Evolutionary conservation across 2,888 invertebrate genomes (phyloP), one percentile per base, ranked within the genome.

Genomic region (Drosophila percnosoma): DNA sequence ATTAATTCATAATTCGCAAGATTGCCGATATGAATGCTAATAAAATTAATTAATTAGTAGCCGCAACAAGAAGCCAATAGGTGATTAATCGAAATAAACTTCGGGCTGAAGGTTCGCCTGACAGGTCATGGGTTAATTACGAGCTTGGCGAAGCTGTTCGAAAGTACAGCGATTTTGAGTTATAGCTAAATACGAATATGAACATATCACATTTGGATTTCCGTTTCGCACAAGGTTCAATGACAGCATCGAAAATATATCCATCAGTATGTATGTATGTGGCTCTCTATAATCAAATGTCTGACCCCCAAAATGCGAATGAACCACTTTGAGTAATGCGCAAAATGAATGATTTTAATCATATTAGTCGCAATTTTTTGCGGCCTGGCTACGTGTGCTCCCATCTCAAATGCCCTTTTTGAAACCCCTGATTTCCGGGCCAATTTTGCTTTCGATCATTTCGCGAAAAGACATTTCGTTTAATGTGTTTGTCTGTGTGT

Each of bases 321-420:
- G 29, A 52, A 49, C 38, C 68, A 72, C 52, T 78, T 74, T 73
- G 64, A 53, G 34, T 78, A 82, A 89, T 87, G 73, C 78, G 75
- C 60, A 70, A 87, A 87, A 85, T 87, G 83, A 87, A 87, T 80
- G 85, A 85, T 73, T 74, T 87, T 85, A 87, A 89, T 89, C 90
- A 79, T 75, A 85, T 87, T 87, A 89, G 75, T 60, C 63, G 52
- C 79, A 87, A 81, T 86, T 89, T 89, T 61, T 71, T 75, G 57
- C 57, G 31, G 29, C 48, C 61, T 33, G 33, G 11, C 29, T 70
- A 77, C 75, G 73, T 73, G 72, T 57, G 62, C 54, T 33, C 45
- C 61, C 11, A 45, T 45, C 27, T 34, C n/a, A 24, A 45, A 45
- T 45, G 45, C 21, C 45, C 45, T 45, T n/a, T 31, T 27, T 29